Evolutionary conservation across 2,888 invertebrate species (phyloP), one percentile per base, ranked within the genome.

Genomic region (Nomada goodeniana): DNA sequence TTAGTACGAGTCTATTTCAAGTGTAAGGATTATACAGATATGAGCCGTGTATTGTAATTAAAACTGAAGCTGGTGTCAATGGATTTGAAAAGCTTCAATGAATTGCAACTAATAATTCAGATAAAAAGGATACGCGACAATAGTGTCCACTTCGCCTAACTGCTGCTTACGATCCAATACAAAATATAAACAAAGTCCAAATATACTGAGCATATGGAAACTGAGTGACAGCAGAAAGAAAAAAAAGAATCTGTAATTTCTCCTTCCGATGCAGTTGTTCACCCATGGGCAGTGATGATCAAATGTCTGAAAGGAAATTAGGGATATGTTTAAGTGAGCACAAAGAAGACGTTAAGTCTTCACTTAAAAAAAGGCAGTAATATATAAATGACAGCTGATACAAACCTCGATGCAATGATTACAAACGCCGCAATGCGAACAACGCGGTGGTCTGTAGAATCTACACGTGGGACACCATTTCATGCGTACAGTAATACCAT

Each of bases 401-500:
- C 95, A 94, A 93, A 98, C 98, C 96, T 98, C 98, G 94, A 98
- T 99, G 94, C 99, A 99, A 93, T 98, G 98, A 95, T 99, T 98
- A 95, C 99, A 99, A 80, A 99, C 99, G 89, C 99, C 99, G 95
- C 99, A 99, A 95, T 99, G 99, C 81, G 99, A 99, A 94, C 99
- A 99, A 92, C 99, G 96, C 85, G 99, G 99, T 93, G 99, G 99
- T 92, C 99, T 96, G 95, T 99, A 99, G 95, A 99, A 99, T 95
- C 99, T 98, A 95, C 99, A 99, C 2, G 99, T 99, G 89, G 98
- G 98, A 95, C 99, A 99, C 99, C 99, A 99, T 95, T 99, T 99
- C 99, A 99, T 99, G 85, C 99, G 97, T 83, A 99, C 99, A 18
- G 98, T 98, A 89, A 99, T 98, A 83, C 99, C 99, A 95, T 99